Conservation (phyloP, 2,888 invertebrate genomes). For the Liodrosophila aerea region DNA sequence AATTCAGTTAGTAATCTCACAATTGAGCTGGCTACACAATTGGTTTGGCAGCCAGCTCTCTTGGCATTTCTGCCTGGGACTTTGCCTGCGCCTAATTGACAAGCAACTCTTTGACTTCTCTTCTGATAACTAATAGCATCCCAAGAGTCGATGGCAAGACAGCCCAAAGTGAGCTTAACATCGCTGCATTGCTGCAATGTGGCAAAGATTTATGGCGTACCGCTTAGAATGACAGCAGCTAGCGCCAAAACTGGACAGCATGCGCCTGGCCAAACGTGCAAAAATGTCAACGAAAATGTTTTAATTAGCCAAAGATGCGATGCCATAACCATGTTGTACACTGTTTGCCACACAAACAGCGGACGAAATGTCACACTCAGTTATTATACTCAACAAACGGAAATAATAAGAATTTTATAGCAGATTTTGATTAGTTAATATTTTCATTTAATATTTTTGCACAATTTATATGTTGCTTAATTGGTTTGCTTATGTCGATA, state of each 20-base stretch:
- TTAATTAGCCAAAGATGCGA: conserved; percentile 57
- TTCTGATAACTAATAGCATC: conserved; percentile 57
- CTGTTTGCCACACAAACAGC: background rate
- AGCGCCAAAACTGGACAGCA: conserved; percentile 52
- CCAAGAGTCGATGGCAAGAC: conserved; percentile 31
- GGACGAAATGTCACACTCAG: background rate
- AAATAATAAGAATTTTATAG: too few relatives aligned
- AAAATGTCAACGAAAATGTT: conserved; percentile 65
- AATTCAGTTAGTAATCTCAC: conserved; percentile 65
- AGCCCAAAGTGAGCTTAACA: too few relatives aligned
- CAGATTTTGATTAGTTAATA: too few relatives aligned
- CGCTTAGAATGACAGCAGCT: conserved; percentile 51
- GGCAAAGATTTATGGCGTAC: conserved; percentile 57
- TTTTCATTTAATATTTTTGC: too few relatives aligned
- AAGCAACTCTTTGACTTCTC: conserved; percentile 33
- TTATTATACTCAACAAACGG: too few relatives aligned
- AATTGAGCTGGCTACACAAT: conserved; percentile 70
- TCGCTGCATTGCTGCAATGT: conserved; percentile 29
- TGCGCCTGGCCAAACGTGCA: conserved; percentile 57
- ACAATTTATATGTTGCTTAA: too few relatives aligned
- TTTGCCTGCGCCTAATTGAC: conserved; percentile 62
- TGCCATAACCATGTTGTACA: conserved; percentile 5
- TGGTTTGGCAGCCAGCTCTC: conserved; percentile 57
- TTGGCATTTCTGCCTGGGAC: conserved; percentile 44
- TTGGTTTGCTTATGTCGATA: too few relatives aligned